phyloP scores from a whole-genome alignment of 2,888 invertebrate genomes.

The Steinernema hermaphroditum region DNA sequence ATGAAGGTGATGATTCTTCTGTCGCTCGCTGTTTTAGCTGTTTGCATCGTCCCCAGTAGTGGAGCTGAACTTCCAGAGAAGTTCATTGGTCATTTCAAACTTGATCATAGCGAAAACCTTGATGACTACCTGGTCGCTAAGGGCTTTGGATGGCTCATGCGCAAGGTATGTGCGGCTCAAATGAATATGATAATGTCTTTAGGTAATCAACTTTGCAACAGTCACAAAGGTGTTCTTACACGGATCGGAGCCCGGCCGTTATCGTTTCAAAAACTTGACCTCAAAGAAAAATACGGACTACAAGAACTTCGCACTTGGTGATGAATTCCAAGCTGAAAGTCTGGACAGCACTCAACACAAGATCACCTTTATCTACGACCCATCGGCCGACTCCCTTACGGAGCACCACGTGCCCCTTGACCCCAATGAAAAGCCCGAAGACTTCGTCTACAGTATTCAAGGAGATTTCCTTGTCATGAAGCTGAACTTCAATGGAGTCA shows the following conservation, averaged over 20 bases:
- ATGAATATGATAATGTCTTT: neutral
- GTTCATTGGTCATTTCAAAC: slow-evolving; percentile 10
- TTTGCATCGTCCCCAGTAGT: neutral
- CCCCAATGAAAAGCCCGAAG: slow-evolving; percentile 57
- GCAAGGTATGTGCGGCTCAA: slow-evolving; percentile 33
- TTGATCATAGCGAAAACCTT: neutral
- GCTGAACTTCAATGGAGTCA: neutral
- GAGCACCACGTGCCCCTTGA: slow-evolving; percentile 62
- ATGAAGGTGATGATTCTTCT: neutral
- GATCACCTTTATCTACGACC: slow-evolving; percentile 53
- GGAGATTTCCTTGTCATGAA: slow-evolving; percentile 57
- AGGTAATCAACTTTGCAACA: slow-evolving; percentile 59
- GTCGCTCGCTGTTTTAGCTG: neutral
- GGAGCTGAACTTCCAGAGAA: neutral
- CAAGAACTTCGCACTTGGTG: slow-evolving; percentile 56
- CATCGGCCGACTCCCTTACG: slow-evolving; percentile 49
- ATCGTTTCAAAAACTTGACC: slow-evolving; percentile 55
- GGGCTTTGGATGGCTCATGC: slow-evolving; percentile 43
- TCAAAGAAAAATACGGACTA: slow-evolving; percentile 59
- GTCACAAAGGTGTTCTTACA: slow-evolving; percentile 58
- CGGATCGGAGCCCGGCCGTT: slow-evolving; percentile 40
- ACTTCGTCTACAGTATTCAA: slow-evolving; percentile 61
- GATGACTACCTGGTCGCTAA: neutral
- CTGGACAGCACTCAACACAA: slow-evolving; percentile 60
- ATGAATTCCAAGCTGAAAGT: slow-evolving; percentile 61